These are phyloP conservation scores for Ophion obscuratus DNA, from an alignment of 2,888 invertebrate species.

Conservation along the genomic window DNA sequence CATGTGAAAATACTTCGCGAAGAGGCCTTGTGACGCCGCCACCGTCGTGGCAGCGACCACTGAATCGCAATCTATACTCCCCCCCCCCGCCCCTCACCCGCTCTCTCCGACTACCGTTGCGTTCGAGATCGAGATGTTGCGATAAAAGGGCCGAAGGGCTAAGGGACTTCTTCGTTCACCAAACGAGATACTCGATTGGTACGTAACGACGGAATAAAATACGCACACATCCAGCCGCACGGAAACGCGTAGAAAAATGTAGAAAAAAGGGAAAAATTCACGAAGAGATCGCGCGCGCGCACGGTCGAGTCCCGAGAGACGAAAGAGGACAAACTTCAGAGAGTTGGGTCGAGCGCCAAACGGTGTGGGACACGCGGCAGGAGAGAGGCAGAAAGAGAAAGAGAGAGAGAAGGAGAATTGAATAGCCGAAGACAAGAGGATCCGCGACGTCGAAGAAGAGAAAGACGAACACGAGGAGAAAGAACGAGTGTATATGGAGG, in stretches of 20 bases:
- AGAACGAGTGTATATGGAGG: conserved; percentile 29
- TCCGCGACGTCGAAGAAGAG: conserved; percentile 49
- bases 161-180: conserved; percentile 40
- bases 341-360: conserved; percentile 40
- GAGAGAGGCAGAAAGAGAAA: conserved; percentile 18
- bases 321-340: conserved; percentile 56
- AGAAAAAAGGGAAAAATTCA: conserved; percentile 56
- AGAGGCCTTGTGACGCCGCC: conserved; percentile 53
- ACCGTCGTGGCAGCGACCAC: conserved; percentile 48
- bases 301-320: conserved; percentile 44
- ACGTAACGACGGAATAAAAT: conserved; percentile 42
- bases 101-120: conserved; percentile 18
- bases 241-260: conserved; percentile 46
- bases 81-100: neutral
- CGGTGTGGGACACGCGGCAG: conserved; percentile 36
- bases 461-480: conserved; percentile 57
- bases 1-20: conserved; percentile 77
- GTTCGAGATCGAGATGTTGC: conserved; percentile 60
- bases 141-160: conserved; percentile 65
- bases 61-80: conserved; percentile 22
- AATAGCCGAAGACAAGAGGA: conserved; percentile 60
- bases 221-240: conserved; percentile 50
- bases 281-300: conserved; percentile 33
- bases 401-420: conserved; percentile 57
- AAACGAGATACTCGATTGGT: conserved; percentile 50